Evolutionary conservation across 2,113 vertebrate genomes (phyloP), one percentile per base, ranked within the genome.

Genomic region (Miniopterus natalensis): DNA sequence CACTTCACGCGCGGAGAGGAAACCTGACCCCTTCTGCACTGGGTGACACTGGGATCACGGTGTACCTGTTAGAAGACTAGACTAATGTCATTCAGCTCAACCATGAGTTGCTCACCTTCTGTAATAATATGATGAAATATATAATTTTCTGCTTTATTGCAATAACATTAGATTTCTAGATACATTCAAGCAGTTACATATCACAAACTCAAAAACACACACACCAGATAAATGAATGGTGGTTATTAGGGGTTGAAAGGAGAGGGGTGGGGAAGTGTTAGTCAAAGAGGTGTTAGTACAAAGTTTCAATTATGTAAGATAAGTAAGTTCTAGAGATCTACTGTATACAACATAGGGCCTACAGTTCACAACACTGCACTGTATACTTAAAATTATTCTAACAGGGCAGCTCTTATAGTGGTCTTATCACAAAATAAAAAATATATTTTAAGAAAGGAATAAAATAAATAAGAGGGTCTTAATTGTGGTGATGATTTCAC

Each of bases 131-230:
- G 78, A 65, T 31, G 4, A 81, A 75, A 88, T 20, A 45, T 90
- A 29, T 40, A 51, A 81, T 65, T 49, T 45, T 61, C 40, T 55
- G 4, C 3, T 47, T n/a, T 88, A 74, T 5, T 92, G n/a, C 84
- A 95, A 77, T 51, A 84, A 25, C 45, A 59, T 59, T 88, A 77
- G 12, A 57, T 71, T 88, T 88, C 49, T 51, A 84, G 78, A 55
- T 84, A 81, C 20, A 90, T 3, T 61, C 0, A 53, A 90, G 18
- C 21, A 92, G 57, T 61, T 47, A 74, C 8, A 45, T 57, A n/a
- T 83, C 61, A 53, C 55, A 85, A 90, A 85, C 45, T 73, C 88
- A 78, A 51, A 85, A 78, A 94, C 2, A 36, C 36, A 36, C 36
- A 36, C 36, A 23, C 20, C 14, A 53, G 53, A 77, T 31, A 53